Evolutionary conservation across 1,140 invertebrate genomes (phyloP).

Genomic region (Papilio xuthus): DNA sequence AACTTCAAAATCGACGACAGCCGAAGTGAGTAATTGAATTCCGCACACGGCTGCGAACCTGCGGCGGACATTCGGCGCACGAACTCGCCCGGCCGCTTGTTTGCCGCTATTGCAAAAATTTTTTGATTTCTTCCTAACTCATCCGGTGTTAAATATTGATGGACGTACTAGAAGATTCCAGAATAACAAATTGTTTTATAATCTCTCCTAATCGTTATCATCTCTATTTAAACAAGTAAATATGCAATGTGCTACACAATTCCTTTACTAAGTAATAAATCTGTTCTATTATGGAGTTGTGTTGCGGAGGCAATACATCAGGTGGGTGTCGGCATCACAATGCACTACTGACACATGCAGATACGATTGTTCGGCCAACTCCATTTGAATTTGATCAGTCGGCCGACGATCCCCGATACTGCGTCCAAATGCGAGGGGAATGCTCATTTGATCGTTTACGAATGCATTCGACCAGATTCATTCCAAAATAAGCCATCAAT

Average conservation of each 20-base stretch:
- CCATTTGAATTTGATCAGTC: conserved; percentile 77
- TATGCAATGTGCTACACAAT: conserved; percentile 10
- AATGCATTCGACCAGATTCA: conserved; percentile 26
- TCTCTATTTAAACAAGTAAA: too few species aligned
- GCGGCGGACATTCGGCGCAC: conserved; percentile 51
- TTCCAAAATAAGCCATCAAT: conserved; percentile 24
- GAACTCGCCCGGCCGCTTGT: conserved; percentile 62
- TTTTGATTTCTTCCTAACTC: conserved; percentile 62
- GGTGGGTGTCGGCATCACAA: conserved; percentile 55
- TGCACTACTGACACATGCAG: conserved; percentile 70
- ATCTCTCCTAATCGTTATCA: not conserved
- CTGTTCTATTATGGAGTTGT: conserved; percentile 26
- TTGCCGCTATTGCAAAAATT: conserved; percentile 67
- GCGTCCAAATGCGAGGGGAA: conserved; percentile 57
- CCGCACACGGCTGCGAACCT: conserved; percentile 56
- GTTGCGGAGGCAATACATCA: conserved; percentile 52
- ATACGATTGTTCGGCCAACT: conserved; percentile 76
- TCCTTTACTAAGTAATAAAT: conserved; percentile 17
- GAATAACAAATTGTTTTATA: not conserved
- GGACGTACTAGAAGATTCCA: conserved; percentile 44
- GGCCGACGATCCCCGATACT: conserved; percentile 70
- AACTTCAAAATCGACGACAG: conserved; percentile 42
- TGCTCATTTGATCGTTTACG: conserved; percentile 41
- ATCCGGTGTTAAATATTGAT: conserved; percentile 50
- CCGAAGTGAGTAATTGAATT: conserved; percentile 68